A percentile compares a stretch with the other conserved stretches of the same genome.
These are phyloP conservation scores for Aurelia aurita DNA, from an alignment of 30 jellyfish, hydroid and myxozoan species.

Conservation along the genomic window DNA sequence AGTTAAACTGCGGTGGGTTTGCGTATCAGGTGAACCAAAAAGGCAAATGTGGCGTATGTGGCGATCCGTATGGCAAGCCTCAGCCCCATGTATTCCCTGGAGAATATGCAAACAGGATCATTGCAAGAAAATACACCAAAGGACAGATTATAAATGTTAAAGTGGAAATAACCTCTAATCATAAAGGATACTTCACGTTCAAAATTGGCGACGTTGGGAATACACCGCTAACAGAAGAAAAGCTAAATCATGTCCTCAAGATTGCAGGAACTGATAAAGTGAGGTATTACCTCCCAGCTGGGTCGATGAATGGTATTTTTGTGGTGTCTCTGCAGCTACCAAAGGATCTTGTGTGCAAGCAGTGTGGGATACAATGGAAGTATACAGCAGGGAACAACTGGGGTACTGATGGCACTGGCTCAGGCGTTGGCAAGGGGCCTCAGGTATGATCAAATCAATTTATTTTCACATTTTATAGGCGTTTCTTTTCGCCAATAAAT, in stretches of 20 bases:
- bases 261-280: slow-evolving; percentile 21
- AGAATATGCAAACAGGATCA: slow-evolving; percentile 54
- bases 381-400: slow-evolving; percentile 66
- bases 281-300: slow-evolving; percentile 19
- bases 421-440: slow-evolving; percentile 58
- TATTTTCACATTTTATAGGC: background rate
- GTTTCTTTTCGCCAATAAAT: too few species aligned
- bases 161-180: slow-evolving; percentile 61
- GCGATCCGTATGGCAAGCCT: slow-evolving; percentile 54
- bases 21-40: slow-evolving; percentile 26
- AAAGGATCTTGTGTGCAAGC: slow-evolving; percentile 18
- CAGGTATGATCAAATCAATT: slow-evolving; percentile 1
- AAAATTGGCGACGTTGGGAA: slow-evolving; percentile 32
- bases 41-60: slow-evolving; percentile 76
- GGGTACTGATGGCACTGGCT: slow-evolving; percentile 50
- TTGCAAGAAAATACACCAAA: slow-evolving; percentile 32
- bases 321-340: slow-evolving; percentile 43
- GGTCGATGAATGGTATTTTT: slow-evolving; percentile 34
- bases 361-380: slow-evolving; percentile 62
- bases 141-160: slow-evolving; percentile 50
- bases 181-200: slow-evolving; percentile 54
- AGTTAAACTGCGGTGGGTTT: slow-evolving; percentile 75
- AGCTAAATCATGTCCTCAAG: slow-evolving; percentile 16
- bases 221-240: slow-evolving; percentile 47
- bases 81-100: slow-evolving; percentile 45